These are phyloP conservation scores for Calyptomena viridis DNA, from an alignment of 2,113 vertebrate species.

Conservation along the genomic window DNA sequence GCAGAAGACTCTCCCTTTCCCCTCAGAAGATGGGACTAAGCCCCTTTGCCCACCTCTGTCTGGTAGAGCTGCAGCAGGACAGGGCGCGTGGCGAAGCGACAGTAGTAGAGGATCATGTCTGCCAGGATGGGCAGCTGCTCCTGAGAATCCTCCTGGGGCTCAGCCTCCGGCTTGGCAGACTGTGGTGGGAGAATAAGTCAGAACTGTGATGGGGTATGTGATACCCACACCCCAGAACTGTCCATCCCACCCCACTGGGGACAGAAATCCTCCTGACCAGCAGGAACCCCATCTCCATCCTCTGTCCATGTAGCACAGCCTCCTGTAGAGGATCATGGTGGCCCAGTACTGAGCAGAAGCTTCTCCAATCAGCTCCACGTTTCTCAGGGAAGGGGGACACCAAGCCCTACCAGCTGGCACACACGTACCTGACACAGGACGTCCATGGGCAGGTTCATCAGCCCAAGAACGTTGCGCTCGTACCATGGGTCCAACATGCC, in stretches of 20 bases:
- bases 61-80: slow-evolving; percentile 93
- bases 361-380: not conserved
- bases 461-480: slow-evolving; percentile 87
- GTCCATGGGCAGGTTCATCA: slow-evolving; percentile 85
- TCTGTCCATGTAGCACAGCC: rapidly evolving
- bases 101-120: slow-evolving; percentile 94
- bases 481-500: slow-evolving; percentile 98
- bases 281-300: not conserved
- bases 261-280: not conserved
- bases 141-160: slow-evolving; percentile 66
- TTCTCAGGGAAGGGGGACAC: rapidly evolving
- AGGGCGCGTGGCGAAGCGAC: slow-evolving; percentile 82
- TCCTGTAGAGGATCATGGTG: rapidly evolving
- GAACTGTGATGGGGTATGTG: rapidly evolving
- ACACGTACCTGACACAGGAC: slow-evolving; percentile 88
- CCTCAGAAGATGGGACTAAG: not conserved
- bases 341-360: not conserved
- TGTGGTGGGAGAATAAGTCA: slow-evolving; percentile 10
- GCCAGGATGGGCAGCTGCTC: slow-evolving; percentile 89
- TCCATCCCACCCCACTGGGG: rapidly evolving
- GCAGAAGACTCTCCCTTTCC: not conserved
- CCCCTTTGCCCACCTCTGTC: slow-evolving; percentile 80
- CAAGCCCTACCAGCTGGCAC: not conserved
- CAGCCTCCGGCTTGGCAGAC: slow-evolving; percentile 81
- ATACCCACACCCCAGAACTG: not conserved